Base-by-base conservation (phyloP, 92 coral and sea anemone species). In the Porites cylindrica region DNA sequence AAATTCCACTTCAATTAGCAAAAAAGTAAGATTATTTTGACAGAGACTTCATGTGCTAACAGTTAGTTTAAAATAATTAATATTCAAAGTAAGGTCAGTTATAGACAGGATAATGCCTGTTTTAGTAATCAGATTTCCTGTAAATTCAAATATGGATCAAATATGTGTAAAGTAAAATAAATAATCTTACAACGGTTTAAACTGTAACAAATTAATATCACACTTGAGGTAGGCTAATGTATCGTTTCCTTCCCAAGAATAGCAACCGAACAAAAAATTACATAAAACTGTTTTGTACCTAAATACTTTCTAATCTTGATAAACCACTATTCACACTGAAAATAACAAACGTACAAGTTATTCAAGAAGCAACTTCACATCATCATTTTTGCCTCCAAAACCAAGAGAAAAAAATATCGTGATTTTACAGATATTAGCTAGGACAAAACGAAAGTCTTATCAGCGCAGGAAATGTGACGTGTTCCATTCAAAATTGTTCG, bases 401-500 rank as follows among this genome's bases (percentile, higher is more conserved):
- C n/a, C 17, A 72, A 6, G 10, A 21, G 47, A 12, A 8, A 38
- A 79, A 65, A 65, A 52, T 16, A 60, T 14, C 16, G n/a, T 69
- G 52, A 52, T 38, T 38, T 38, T 38, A 38, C 47, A 38, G 47
- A 38, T 50, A 18, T 54, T 12, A 50, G 69, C 70, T 43, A 70
- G 71, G 59, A n/a, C 14, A 51, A 81, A 70, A 81, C 47, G 47
- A 38, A 38, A 38, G 47, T 69, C 38, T n/a, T 21, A 69, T 81
- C 52, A 81, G 10, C 29, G 70, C 43, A 61, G 68, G 63, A 81
- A 70, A 58, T 58, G 32, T 21, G 78, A 53, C 53, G 65, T 56
- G 75, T 8, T 21, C 11, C 9, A 38, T 77, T 66, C 23, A 50
- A 32, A 78, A 58, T 82, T 82, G 51, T 78, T 56, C 78, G 29